Conservation (phyloP, 2,797 vertebrate species). For the Danio aesculapii region DNA sequence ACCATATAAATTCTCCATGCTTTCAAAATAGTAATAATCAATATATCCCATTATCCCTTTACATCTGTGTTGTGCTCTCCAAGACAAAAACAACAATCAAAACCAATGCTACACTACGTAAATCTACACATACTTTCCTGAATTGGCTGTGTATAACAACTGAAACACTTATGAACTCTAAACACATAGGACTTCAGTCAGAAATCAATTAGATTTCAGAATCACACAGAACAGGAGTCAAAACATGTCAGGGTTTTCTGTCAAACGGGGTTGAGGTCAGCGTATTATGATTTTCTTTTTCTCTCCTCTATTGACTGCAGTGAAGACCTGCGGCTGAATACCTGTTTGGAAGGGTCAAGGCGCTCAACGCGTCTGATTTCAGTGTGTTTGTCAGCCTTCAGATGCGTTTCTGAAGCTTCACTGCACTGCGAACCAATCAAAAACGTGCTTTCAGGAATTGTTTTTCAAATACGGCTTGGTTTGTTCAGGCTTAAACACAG, state of each 20-base stretch:
- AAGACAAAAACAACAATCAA: background rate
- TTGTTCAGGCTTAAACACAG: no score
- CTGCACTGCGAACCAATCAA: slow-evolving; percentile 55
- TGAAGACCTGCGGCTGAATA: slow-evolving; percentile 27
- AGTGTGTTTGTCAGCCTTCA: slow-evolving; percentile 16
- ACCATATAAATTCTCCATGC: background rate
- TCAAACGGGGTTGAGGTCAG: background rate
- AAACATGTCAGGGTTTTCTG: background rate
- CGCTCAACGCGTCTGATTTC: slow-evolving; percentile 44
- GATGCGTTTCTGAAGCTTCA: slow-evolving; percentile 29
- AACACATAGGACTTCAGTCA: background rate
- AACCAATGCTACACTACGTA: background rate
- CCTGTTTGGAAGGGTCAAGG: slow-evolving; percentile 61
- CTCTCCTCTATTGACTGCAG: background rate
- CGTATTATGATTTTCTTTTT: background rate
- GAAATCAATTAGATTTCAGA: background rate
- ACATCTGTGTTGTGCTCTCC: background rate
- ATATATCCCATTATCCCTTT: background rate
- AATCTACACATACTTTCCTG: background rate
- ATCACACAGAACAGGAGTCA: background rate
- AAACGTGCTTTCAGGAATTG: slow-evolving; percentile 10
- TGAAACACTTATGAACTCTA: no score
- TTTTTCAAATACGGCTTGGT: no score
- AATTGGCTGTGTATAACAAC: background rate
- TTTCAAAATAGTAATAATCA: background rate